Evolutionary conservation across 2,888 invertebrate species (phyloP).

Genomic region (Drosophila austrosaltans): DNA sequence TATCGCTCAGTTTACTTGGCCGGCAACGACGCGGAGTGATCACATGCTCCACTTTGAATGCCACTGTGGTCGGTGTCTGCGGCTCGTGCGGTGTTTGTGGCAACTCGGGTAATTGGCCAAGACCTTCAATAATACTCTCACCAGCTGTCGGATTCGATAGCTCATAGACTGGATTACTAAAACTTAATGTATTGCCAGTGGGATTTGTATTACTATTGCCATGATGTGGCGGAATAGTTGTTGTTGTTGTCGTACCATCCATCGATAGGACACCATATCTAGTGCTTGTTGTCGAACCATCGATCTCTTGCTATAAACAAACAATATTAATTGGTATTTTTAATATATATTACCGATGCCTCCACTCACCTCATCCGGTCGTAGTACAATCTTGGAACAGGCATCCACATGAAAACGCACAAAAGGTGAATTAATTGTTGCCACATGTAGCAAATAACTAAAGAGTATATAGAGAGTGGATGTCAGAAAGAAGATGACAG

Average conservation of each 20-base stretch:
- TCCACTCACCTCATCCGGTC: constrained; percentile 89
- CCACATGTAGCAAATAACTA: constrained; percentile 91
- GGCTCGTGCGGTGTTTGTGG: constrained; percentile 81
- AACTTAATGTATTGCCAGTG: constrained; percentile 88
- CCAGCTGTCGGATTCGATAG: constrained; percentile 87
- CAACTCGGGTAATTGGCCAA: constrained; percentile 81
- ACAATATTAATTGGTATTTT: background rate
- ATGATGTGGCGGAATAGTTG: constrained; percentile 86
- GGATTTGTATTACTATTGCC: constrained; percentile 47
- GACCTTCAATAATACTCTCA: constrained; percentile 83
- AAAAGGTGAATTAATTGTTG: constrained; percentile 91
- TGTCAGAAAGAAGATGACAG: constrained; percentile 93
- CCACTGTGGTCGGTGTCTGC: constrained; percentile 81
- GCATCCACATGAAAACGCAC: constrained; percentile 92
- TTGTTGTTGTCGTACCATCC: constrained; percentile 85
- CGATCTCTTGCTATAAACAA: constrained; percentile 86
- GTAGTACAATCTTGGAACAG: constrained; percentile 90
- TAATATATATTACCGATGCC: background rate
- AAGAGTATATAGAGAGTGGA: constrained; percentile 90
- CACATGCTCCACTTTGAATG: constrained; percentile 83
- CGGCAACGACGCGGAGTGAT: constrained; percentile 81
- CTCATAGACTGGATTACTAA: constrained; percentile 92
- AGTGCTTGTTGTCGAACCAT: constrained; percentile 84
- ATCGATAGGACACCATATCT: constrained; percentile 91
- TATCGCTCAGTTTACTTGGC: constrained; percentile 81